Evolutionary conservation across 2,113 vertebrate species (phyloP).

Genomic region (Procavia capensis): DNA sequence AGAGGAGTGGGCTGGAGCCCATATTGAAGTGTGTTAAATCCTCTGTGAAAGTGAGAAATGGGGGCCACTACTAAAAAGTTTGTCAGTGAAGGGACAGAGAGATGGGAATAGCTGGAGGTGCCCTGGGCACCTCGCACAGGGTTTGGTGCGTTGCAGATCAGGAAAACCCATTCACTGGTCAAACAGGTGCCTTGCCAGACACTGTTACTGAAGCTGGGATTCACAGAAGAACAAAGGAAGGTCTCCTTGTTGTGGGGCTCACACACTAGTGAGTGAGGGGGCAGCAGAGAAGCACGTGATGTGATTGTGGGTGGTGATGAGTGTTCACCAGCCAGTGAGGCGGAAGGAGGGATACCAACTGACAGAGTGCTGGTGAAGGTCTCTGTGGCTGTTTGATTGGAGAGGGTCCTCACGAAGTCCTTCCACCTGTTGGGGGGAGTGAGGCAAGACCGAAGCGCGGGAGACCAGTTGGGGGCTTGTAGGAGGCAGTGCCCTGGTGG

Average conservation of each 20-base stretch:
- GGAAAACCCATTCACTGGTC: background rate
- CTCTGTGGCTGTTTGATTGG: background rate
- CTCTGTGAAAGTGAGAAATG: background rate
- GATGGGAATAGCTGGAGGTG: background rate
- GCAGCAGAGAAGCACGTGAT: background rate
- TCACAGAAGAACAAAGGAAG: background rate
- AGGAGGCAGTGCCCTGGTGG: too few relatives aligned
- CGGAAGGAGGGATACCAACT: background rate
- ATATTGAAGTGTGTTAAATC: background rate
- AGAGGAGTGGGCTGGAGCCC: background rate
- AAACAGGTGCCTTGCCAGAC: background rate
- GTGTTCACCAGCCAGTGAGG: conserved; percentile 15
- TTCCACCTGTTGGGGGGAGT: background rate
- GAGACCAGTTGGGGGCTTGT: background rate
- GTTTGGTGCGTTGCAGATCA: background rate
- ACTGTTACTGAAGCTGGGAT: background rate
- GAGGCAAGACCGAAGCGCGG: background rate
- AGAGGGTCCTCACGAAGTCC: background rate
- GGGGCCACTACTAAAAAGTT: background rate
- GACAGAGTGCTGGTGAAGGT: background rate
- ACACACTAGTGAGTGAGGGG: background rate
- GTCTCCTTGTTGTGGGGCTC: background rate
- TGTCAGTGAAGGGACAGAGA: background rate
- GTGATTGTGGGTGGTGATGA: conserved; percentile 19
- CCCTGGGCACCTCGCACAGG: background rate